These are phyloP conservation scores for Brachyistius frenatus DNA, from an alignment of 2,113 vertebrate genomes.

Conservation along the genomic window DNA sequence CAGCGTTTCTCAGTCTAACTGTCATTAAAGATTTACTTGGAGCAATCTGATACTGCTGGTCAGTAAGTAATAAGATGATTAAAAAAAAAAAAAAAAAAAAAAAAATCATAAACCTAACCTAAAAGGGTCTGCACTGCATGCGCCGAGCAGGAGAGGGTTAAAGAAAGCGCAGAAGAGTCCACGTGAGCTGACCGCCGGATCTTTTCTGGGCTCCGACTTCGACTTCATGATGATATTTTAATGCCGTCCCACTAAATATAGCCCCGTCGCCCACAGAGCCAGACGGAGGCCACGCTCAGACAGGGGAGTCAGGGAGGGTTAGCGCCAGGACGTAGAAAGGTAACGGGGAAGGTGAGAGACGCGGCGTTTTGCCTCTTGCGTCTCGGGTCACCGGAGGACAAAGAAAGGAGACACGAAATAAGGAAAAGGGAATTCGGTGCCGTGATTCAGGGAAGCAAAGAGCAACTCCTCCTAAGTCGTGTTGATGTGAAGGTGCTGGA, in stretches of 20 bases:
- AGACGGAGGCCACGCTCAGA: not conserved
- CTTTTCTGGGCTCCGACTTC: conserved; percentile 68
- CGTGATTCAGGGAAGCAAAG: conserved; percentile 39
- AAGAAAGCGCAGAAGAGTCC: not conserved
- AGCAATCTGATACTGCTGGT: too few species aligned
- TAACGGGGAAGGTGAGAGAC: not conserved
- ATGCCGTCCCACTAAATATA: conserved; percentile 78
- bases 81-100: too few species aligned
- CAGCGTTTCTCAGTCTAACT: too few species aligned
- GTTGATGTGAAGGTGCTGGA: conserved; percentile 49
- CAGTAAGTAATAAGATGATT: too few species aligned
- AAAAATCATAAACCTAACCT: too few species aligned
- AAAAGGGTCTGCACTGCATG: too few species aligned
- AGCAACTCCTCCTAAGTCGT: conserved; percentile 31
- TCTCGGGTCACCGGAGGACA: conserved; percentile 35
- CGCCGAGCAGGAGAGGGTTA: too few species aligned
- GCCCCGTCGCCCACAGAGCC: conserved; percentile 6
- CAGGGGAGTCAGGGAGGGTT: not conserved
- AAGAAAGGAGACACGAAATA: not conserved
- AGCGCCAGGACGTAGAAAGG: too few species aligned
- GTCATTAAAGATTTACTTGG: too few species aligned
- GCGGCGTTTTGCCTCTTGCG: not conserved
- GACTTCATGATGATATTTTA: conserved; percentile 76
- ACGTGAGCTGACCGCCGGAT: conserved; percentile 60
- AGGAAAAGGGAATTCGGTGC: conserved; percentile 11